Base-by-base conservation (phyloP, 92 coral and sea anemone genomes). In the Epizoanthus stellaris region DNA sequence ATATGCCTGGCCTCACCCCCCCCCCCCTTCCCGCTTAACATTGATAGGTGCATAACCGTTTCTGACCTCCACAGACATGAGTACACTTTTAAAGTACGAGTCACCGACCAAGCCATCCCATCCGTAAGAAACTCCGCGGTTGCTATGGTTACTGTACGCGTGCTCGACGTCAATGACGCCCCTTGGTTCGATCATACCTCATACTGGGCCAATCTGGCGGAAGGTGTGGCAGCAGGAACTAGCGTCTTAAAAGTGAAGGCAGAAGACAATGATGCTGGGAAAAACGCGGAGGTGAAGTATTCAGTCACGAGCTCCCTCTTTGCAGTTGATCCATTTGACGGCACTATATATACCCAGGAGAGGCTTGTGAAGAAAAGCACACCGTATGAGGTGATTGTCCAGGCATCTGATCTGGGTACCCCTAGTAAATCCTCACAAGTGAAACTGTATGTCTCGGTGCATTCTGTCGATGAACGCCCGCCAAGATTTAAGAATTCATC, bases 161-260 rank as follows among this genome's bases (percentile, higher is more conserved):
- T 97, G 14, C 88, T 83, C 36, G 99, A 94, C 87, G 91, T 94
- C 86, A 97, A 94, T 88, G 89, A 97, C 75, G 86, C 80, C 38
- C 99, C 99, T 2, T 79, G 80, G 67, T 97, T 97, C 87, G 85
- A 84, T 15, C 98, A 91, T 87, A 85, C 98, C 1, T 96, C 99
- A 13, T 97, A 97, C 80, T 95, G 96, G 98, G 86, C 87, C 10
- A 82, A 97, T 0, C 61, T 85, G 12, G 87, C 92, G 16, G 90
- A 86, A 59, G 92, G 85, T 53, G 80, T 96, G 58, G 86, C 90
- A 43, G 73, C 80, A 12, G 90, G 90, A 11, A 49, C 95, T 8
- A 77, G 85, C 14, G 87, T 94, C 16, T 59, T 95, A 49, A 89
- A 81, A 20, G 91, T 97, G 57, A 86, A 82, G 58, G 94, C 99